Evolutionary conservation across 1,140 invertebrate genomes (phyloP), one percentile per base, ranked within the genome.

Genomic region (Bombus confusus): DNA sequence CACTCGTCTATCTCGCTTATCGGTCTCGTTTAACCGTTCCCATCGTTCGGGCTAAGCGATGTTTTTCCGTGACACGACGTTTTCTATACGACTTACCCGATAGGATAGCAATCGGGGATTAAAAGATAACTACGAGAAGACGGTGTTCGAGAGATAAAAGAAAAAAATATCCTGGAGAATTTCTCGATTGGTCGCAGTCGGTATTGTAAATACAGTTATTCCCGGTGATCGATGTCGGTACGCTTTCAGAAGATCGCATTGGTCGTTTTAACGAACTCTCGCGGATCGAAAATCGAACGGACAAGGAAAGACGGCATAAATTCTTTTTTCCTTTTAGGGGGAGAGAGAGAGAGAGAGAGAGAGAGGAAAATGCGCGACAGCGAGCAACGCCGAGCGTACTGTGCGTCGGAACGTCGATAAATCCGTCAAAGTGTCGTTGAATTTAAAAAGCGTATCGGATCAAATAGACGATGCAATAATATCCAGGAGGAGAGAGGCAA

Each of bases 241-340:
- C 66, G n/a, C 59, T 85, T 85, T 80, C 69, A 86, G 68, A 43
- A 72, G 79, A 78, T 82, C 78, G 59, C 59, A 81, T 73, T 73
- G 72, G 59, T 25, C 76, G 71, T 85, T 76, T 80, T 87, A 87
- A 85, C 79, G 82, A 87, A 85, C 59, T 85, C 86, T 59, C 15
- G 8, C 71, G 52, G 57, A 69, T 52, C 47, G 83, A 77, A 85
- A 85, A 85, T 79, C 31, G 76, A 59, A 71, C 84, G 80, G 83
- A 71, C 34, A 37, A 43, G 68, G 22, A 75, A 59, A 34, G 57
- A 79, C 10, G 76, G n/a, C 28, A 34, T 37, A n/a, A 80, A 73
- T 80, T 73, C 39, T 39, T 47, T 43, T 39, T 57, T 6, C 25
- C 25, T 10, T 52, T 69, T 34, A 6, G 0, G 15, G 47, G 43